A percentile compares a stretch with the other conserved stretches of the same genome.
These are phyloP conservation scores for Cyclargus thomasi DNA, from an alignment of 1,140 invertebrate genomes.

Conservation along the genomic window DNA sequence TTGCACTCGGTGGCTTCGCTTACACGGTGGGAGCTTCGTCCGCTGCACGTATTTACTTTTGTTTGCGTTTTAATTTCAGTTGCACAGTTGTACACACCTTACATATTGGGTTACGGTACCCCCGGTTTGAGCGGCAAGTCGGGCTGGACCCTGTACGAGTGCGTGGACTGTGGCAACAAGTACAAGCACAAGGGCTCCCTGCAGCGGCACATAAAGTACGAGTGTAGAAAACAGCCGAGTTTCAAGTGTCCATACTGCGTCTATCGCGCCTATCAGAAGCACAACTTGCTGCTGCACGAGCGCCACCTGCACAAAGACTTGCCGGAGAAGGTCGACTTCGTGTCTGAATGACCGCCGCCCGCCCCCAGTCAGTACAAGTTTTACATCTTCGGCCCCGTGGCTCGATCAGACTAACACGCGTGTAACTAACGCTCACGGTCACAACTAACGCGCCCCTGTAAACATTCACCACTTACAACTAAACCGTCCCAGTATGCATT, in stretches of 20 bases:
- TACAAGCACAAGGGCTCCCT: conserved; percentile 76
- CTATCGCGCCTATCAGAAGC: conserved; percentile 73
- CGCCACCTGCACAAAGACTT: conserved; percentile 70
- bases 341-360: conserved; percentile 61
- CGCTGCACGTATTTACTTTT: conserved; percentile 67
- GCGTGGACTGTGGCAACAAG: conserved; percentile 77
- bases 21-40: conserved; percentile 52
- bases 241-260: conserved; percentile 79
- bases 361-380: conserved; percentile 56
- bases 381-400: conserved; percentile 17
- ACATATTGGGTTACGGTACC: conserved; percentile 69
- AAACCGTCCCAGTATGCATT: too few relatives aligned
- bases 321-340: conserved; percentile 71
- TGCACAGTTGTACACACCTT: conserved; percentile 72
- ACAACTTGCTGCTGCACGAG: conserved; percentile 72
- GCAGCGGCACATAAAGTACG: conserved; percentile 80
- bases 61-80: conserved; percentile 72
- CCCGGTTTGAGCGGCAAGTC: conserved; percentile 56
- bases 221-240: conserved; percentile 81
- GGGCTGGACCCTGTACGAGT: conserved; percentile 72
- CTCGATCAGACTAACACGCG: too few relatives aligned
- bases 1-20: conserved; percentile 65
- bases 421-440: too few relatives aligned
- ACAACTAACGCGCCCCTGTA: too few relatives aligned
- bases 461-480: too few relatives aligned